Percentiles rank a stretch among this genome's conserved stretches.
Evolutionary conservation across 1,140 invertebrate genomes (phyloP).

Genomic region (Chionoecetes opilio): DNA sequence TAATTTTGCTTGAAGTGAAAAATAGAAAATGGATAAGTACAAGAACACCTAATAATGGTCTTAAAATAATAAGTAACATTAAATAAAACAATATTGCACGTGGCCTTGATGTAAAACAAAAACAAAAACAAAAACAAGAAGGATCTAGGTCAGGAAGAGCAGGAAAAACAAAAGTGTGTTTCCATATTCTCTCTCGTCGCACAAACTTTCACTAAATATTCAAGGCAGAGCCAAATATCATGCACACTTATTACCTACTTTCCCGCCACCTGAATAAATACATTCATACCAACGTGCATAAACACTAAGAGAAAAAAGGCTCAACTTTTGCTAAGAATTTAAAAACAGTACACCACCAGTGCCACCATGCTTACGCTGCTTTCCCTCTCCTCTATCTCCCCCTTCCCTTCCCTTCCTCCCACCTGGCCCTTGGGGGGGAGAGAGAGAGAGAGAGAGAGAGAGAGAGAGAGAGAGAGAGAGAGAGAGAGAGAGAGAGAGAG

Average conservation of each 20-base stretch:
- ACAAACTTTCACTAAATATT: neutral
- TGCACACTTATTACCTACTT: constrained; percentile 7
- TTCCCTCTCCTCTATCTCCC: too few species aligned
- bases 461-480: too few species aligned
- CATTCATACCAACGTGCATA: neutral
- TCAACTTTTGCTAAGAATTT: constrained; percentile 7
- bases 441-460: too few species aligned
- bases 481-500: too few species aligned
- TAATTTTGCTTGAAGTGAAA: too few species aligned
- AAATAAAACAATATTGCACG: too few species aligned
- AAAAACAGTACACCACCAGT: neutral
- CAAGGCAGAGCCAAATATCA: neutral
- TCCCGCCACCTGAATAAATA: neutral
- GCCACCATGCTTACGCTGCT: neutral
- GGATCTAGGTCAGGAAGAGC: neutral
- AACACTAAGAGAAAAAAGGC: neutral
- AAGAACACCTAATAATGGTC: too few species aligned
- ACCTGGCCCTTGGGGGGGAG: too few species aligned
- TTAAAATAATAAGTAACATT: too few species aligned
- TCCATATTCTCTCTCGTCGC: neutral
- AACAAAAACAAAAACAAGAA: neutral
- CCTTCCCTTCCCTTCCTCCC: neutral
- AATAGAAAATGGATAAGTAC: too few species aligned
- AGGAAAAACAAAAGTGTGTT: neutral
- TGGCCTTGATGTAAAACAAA: neutral